Evolutionary conservation across 2,888 invertebrate species (phyloP), one percentile per base, ranked within the genome.

Genomic region (Phortica okadai): DNA sequence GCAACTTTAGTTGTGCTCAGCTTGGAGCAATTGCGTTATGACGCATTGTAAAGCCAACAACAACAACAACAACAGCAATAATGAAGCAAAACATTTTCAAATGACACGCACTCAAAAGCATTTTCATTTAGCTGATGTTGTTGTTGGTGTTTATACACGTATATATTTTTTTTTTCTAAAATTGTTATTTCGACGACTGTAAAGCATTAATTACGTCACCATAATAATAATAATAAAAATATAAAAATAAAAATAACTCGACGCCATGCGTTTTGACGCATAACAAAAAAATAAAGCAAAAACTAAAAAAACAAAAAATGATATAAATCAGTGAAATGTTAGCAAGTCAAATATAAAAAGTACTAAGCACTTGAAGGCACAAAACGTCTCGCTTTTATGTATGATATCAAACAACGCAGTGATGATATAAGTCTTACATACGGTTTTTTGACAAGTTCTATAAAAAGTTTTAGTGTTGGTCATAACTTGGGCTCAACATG

Each of bases 81-180:
- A n/a, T 56, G 56, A 56, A 56, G 6, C 11, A 6, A 45, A 50
- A 70, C 8, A 70, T 72, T 42, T 33, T 14, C 56, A 72, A 72
- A 72, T 72, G 70, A 72, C 70, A 72, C 70, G 70, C 70, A 72
- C 70, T 54, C 25, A 25, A 62, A 62, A 62, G 62, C 10, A 25
- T 62, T 54, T 33, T 21, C 45, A 69, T 42, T 66, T 66, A 42
- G 42, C 16, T 41, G n/a, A 16, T 72, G 58, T 69, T 45, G 44
- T 21, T 69, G 69, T 69, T 69, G 50, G 62, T 62, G 62, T n/a
- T 25, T 16, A 62, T 62, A 62, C 62, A 56, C 56, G 56, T n/a
- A n/a, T 5, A n/a, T n/a, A n/a, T n/a, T 2, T 50, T 50, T 50
- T 50, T 50, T 6, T 11, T 45, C 7, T 6, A 1, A 45, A 8